Evolutionary conservation across 2,888 invertebrate species (phyloP), one percentile per base, ranked within the genome.

Genomic region (Agapostemon virescens): DNA sequence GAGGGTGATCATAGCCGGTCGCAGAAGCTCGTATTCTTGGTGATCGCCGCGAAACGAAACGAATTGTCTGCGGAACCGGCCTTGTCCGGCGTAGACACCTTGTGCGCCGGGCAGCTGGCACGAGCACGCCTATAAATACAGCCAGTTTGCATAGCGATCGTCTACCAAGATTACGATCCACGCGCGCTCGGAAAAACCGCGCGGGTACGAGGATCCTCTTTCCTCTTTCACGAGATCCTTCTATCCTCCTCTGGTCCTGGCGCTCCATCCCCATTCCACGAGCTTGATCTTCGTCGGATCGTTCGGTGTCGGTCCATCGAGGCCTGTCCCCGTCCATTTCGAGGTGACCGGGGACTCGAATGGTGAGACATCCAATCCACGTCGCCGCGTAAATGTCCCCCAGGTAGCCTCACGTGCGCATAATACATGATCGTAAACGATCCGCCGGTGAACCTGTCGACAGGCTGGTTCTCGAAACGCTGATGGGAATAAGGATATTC

Each of bases 61-160:
- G 67, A 70, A 64, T 68, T 66, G 36, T 45, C 77, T 40, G 40
- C 36, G 36, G 55, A 75, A 83, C 74, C 76, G 66, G 78, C 38
- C 69, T 42, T 36, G 58, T 78, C 30, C 68, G 3, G 36, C 69
- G 63, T 78, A 58, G 80, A 45, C 63, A 74, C 75, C 73, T 74
- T 36, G 69, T 72, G n/a, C 26, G 66, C 74, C 71, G 69, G 36
- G 61, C 74, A 75, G 68, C 74, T 74, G 77, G 69, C 74, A 64
- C 67, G 63, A 74, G 76, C 40, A 68, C 55, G 66, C 72, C 85
- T 85, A 86, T 89, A 88, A 89, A 87, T 83, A 86, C 84, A 58
- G 69, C 38, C 75, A 68, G 67, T 84, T 81, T 77, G 79, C 83
- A 81, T 81, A 81, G 74, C 76, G 76, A 83, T 86, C 77, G 70